Evolutionary conservation across 2,888 invertebrate species (phyloP).

Genomic region (Blomia tropicalis): DNA sequence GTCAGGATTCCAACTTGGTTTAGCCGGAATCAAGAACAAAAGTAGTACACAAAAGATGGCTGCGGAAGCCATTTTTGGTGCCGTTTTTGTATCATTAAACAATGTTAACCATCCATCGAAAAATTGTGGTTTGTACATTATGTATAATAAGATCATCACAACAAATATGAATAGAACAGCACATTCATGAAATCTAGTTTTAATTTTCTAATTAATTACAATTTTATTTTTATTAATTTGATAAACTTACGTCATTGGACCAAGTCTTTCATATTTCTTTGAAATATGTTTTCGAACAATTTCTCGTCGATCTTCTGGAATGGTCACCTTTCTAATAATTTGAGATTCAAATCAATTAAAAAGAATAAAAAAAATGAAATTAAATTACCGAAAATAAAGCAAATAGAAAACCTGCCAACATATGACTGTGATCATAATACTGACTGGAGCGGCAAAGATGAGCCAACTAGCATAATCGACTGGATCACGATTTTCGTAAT

Average conservation of each 20-base stretch:
- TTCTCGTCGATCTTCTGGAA: not conserved
- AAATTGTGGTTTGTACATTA: slow-evolving; percentile 33
- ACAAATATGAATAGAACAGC: slow-evolving; percentile 30
- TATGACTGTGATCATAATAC: slow-evolving; percentile 17
- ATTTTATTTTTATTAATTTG: slow-evolving; percentile 1
- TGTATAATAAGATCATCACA: slow-evolving; percentile 33
- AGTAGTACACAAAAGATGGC: slow-evolving; percentile 33
- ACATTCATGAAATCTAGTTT: slow-evolving; percentile 26
- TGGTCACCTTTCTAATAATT: slow-evolving; percentile 6
- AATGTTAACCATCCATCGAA: slow-evolving; percentile 34
- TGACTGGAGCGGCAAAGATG: slow-evolving; percentile 19
- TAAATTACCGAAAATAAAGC: slow-evolving; percentile 21
- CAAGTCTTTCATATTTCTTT: slow-evolving; percentile 23
- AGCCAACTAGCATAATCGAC: slow-evolving; percentile 25
- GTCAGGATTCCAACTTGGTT: slow-evolving; percentile 11
- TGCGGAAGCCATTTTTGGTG: slow-evolving; percentile 33
- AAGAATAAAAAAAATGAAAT: not conserved
- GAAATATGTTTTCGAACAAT: slow-evolving; percentile 11
- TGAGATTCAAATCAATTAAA: not conserved
- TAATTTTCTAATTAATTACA: too few species aligned
- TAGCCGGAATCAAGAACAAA: slow-evolving; percentile 33
- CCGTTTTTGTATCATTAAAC: slow-evolving; percentile 31
- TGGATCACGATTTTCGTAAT: slow-evolving; percentile 24
- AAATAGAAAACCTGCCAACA: slow-evolving; percentile 17
- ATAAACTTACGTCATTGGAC: slow-evolving; percentile 26